These are phyloP conservation scores for Vulpes vulpes DNA, from an alignment of 2,113 vertebrate species.

Conservation along the genomic window DNA sequence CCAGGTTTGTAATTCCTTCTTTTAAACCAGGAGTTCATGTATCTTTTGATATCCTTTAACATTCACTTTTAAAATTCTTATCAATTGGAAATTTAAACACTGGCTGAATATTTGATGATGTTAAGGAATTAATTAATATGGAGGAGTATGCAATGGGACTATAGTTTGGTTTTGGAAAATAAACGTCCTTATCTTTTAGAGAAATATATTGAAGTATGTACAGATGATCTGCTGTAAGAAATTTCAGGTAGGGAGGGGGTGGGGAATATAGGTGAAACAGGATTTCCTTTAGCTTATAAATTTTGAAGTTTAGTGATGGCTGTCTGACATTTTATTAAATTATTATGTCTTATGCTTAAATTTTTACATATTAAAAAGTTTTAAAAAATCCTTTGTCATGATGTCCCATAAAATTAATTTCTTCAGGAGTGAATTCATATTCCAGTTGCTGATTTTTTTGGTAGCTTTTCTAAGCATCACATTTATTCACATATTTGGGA, in stretches of 20 bases:
- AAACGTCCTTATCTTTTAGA: neutral
- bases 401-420: constrained; percentile 27
- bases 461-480: neutral
- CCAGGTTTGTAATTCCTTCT: constrained; percentile 11
- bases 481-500: neutral
- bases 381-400: neutral
- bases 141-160: neutral
- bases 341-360: neutral
- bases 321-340: neutral
- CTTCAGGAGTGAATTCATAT: neutral
- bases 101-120: constrained; percentile 11
- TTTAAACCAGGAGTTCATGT: constrained; percentile 4
- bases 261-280: too few species aligned
- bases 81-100: neutral
- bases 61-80: neutral
- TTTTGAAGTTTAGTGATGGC: neutral
- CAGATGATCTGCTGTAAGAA: neutral
- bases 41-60: constrained; percentile 23
- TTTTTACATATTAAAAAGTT: neutral
- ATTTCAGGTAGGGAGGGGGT: neutral
- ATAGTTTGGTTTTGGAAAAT: neutral
- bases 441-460: neutral
- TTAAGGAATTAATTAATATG: neutral
- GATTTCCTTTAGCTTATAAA: neutral
- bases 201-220: neutral